These are phyloP conservation scores for Melinaea marsaeus DNA, from an alignment of 2,888 invertebrate genomes.

Conservation along the genomic window DNA sequence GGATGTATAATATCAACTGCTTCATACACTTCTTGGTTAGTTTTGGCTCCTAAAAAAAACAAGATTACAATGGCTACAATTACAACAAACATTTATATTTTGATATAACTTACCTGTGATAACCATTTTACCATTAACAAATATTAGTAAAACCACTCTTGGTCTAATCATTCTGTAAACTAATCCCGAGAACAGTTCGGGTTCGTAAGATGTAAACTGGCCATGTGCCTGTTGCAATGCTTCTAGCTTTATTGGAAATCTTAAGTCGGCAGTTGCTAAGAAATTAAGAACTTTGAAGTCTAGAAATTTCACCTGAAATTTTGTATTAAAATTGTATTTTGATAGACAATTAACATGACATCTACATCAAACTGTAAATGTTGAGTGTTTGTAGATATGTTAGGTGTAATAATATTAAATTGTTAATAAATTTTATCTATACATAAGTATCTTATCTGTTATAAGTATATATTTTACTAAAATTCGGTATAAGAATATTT, in stretches of 20 bases:
- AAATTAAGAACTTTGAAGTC: constrained; percentile 89
- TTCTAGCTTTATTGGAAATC: constrained; percentile 85
- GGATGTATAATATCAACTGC: constrained; percentile 97
- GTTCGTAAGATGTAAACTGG: constrained; percentile 94
- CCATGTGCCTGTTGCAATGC: constrained; percentile 85
- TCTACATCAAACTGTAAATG: too few relatives aligned
- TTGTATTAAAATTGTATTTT: not conserved
- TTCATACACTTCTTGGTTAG: constrained; percentile 92
- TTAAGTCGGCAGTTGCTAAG: constrained; percentile 85
- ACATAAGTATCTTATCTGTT: too few relatives aligned
- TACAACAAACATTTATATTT: constrained; percentile 2
- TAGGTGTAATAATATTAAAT: too few relatives aligned
- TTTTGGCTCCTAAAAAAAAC: constrained; percentile 86
- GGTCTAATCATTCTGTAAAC: constrained; percentile 99
- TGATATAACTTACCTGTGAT: constrained; percentile 81
- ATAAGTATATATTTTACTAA: too few relatives aligned
- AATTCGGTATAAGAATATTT: too few relatives aligned
- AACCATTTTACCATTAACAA: constrained; percentile 99
- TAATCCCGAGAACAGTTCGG: constrained; percentile 98
- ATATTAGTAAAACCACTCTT: constrained; percentile 96
- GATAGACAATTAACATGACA: not conserved
- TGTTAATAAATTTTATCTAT: too few relatives aligned
- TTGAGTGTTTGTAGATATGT: too few relatives aligned
- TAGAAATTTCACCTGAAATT: constrained; percentile 80
- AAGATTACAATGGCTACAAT: not conserved